A percentile compares a stretch with the other conserved stretches of the same genome.
phyloP scores from a whole-genome alignment of 2,113 vertebrate species.

The Grantiella picta region DNA sequence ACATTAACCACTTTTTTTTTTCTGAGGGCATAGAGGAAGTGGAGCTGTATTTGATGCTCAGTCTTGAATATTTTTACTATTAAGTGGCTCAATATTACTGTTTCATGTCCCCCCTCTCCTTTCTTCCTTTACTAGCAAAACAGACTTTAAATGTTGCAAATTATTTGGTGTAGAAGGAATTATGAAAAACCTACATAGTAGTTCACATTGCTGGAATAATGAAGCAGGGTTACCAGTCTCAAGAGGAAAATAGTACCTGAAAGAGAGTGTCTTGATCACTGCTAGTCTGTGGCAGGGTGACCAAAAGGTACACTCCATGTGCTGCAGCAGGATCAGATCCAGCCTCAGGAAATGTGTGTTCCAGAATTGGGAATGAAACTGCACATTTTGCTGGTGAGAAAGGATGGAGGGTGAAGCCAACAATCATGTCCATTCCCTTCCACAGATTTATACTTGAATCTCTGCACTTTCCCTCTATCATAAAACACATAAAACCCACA shows the following conservation, averaged over 20 bases:
- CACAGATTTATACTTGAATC: background rate
- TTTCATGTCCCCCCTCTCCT: accelerated
- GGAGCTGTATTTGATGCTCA: background rate
- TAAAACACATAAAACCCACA: background rate
- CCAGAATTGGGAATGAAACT: background rate
- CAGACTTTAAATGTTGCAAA: background rate
- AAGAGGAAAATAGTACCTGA: background rate
- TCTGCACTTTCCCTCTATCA: background rate
- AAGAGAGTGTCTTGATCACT: background rate
- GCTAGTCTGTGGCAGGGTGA: background rate
- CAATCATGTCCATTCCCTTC: background rate
- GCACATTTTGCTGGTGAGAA: background rate
- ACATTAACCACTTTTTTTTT: background rate
- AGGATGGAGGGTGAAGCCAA: background rate
- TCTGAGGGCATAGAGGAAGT: background rate
- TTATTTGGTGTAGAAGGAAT: background rate
- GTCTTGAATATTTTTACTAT: background rate
- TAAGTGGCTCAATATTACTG: background rate
- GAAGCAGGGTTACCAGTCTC: background rate
- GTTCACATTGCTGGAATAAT: background rate
- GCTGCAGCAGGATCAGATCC: background rate
- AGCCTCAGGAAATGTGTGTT: background rate
- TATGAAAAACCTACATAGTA: background rate
- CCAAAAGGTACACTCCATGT: background rate
- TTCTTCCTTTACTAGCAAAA: background rate